A percentile compares a stretch with the other conserved stretches of the same genome.
Evolutionary conservation across 2,888 invertebrate genomes (phyloP).

Genomic region (Tridacna crocea): DNA sequence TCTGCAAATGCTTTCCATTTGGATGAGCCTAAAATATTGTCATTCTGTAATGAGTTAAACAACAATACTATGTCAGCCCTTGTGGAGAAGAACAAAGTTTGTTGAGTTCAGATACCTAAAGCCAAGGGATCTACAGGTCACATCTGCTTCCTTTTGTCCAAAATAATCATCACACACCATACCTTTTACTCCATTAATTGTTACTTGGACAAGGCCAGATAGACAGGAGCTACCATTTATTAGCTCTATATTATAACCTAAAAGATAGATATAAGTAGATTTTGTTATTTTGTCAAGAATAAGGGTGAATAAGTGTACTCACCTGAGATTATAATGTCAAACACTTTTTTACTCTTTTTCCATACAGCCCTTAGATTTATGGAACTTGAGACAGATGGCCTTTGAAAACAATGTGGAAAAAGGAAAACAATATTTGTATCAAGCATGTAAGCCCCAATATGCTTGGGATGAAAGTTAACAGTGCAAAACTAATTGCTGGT

Average conservation of each 20-base stretch:
- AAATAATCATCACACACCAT: conserved; percentile 7
- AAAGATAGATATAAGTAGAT: not conserved
- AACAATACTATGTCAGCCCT: no score
- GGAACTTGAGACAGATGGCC: not conserved
- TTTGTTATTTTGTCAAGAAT: not conserved
- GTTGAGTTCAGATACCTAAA: not conserved
- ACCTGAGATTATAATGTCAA: not conserved
- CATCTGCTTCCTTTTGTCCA: not conserved
- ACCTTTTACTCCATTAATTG: not conserved
- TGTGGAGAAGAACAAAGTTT: no score
- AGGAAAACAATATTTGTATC: no score
- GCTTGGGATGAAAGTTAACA: no score
- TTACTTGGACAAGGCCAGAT: not conserved
- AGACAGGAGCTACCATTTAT: not conserved
- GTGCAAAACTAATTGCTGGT: no score
- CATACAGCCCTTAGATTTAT: not conserved
- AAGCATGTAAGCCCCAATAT: no score
- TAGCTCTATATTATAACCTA: not conserved
- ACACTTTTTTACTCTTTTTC: not conserved
- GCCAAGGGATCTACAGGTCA: not conserved
- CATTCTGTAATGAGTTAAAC: no score
- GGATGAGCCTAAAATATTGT: no score
- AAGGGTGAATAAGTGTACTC: not conserved
- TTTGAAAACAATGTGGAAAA: not conserved
- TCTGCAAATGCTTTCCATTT: no score